phyloP scores from a whole-genome alignment of 2,888 invertebrate genomes.

The Incurvaria masculella region DNA sequence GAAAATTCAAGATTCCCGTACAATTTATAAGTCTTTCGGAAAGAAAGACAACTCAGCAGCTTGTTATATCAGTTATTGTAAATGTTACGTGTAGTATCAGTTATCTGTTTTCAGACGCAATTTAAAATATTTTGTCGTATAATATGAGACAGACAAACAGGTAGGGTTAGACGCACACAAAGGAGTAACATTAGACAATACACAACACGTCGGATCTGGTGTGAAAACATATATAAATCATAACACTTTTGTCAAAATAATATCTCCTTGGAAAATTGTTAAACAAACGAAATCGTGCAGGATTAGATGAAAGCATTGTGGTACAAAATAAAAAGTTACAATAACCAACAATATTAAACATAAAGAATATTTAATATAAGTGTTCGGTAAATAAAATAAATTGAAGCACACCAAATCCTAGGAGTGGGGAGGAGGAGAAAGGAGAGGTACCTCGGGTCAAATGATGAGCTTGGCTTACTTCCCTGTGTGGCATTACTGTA shows the following conservation, averaged over 20 bases:
- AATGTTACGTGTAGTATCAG: slow-evolving; percentile 23
- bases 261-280: slow-evolving; percentile 23
- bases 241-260: slow-evolving; percentile 18
- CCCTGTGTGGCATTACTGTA: not conserved
- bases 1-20: not conserved
- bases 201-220: slow-evolving; percentile 68
- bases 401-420: slow-evolving; percentile 57
- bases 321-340: slow-evolving; percentile 50
- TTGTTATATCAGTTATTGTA: slow-evolving; percentile 37
- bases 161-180: slow-evolving; percentile 82
- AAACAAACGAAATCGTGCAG: slow-evolving; percentile 50
- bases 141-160: slow-evolving; percentile 40
- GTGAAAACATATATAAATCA: slow-evolving; percentile 38
- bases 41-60: slow-evolving; percentile 51
- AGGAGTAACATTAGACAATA: slow-evolving; percentile 89
- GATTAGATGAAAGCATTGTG: slow-evolving; percentile 42
- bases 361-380: slow-evolving; percentile 28
- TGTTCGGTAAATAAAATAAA: slow-evolving; percentile 35
- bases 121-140: slow-evolving; percentile 29
- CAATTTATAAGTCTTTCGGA: not conserved
- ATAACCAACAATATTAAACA: slow-evolving; percentile 54
- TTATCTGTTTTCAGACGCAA: slow-evolving; percentile 36
- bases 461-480: not conserved
- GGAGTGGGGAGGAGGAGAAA: slow-evolving; percentile 53
- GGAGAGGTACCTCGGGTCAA: slow-evolving; percentile 14